Base-by-base conservation (phyloP, 2,113 vertebrate genomes). In the Riparia riparia region DNA sequence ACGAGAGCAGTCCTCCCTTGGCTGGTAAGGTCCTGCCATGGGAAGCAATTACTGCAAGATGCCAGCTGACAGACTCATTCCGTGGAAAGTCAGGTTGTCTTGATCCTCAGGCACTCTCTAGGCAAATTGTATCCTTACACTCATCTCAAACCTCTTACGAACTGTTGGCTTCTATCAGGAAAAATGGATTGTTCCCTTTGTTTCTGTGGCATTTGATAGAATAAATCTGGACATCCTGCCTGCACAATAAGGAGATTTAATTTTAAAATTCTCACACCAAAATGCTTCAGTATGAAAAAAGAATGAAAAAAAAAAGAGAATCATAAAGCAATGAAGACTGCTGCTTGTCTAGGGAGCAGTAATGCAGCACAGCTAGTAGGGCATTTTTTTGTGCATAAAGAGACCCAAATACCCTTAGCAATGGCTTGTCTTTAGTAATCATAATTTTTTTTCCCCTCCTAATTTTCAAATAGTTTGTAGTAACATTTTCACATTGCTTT, bases 1-100 rank as follows among this genome's bases (percentile, higher is more conserved):
- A 98, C 90, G 98, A 95, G 98, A 98, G 98, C 97, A 98, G 97
- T 98, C 97, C 98, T 98, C 98, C 98, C 98, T 96, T 56, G 97
- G 98, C 98, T 98, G 98, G 98, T 98, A 97, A 98, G 98, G 98
- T 98, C 98, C 99, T 99, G 99, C 99, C 99, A 99, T 99, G 99
- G 99, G 99, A 99, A 99, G 99, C 99, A 99, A 99, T 99, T 99
- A 99, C 98, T 83, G 98, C 99, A 98, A 98, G 98, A 99, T 99
- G 98, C 99, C 99, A 99, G 99, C 99, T 99, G 99, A 99, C 99
- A 99, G 99, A 98, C 99, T 98, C 97, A 98, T 98, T 99, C 98
- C 97, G 98, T 98, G 97, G 98, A 98, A 98, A 99, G 98, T 97
- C 97, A 98, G 98, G 98, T 98, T 98, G 98, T 98, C 98, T 98